Conservation (phyloP, 2,797 vertebrate genomes). For the Coluber constrictor region DNA sequence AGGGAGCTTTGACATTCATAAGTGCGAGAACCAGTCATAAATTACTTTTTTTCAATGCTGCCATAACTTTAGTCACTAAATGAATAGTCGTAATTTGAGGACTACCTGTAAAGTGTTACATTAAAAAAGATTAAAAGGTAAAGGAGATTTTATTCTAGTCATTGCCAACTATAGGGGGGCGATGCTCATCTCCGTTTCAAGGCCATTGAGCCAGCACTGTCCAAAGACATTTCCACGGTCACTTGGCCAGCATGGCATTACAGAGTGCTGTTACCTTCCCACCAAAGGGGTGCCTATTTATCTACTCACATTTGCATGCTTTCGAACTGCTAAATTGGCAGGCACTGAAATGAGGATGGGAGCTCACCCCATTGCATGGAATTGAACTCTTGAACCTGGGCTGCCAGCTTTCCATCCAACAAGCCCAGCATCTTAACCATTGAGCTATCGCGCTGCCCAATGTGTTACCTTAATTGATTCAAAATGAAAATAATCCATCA, state of each 20-base stretch:
- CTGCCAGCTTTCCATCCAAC: neutral
- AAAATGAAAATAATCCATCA: neutral
- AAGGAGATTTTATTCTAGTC: neutral
- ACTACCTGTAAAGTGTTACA: neutral
- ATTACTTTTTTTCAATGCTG: neutral
- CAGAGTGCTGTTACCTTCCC: too few species aligned
- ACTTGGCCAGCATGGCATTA: neutral
- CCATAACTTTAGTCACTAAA: neutral
- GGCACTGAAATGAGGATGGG: neutral
- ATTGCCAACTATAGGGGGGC: neutral
- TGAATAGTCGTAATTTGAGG: neutral
- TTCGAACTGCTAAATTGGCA: neutral
- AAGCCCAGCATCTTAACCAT: neutral
- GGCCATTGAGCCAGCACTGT: neutral
- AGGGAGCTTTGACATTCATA: neutral
- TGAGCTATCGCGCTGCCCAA: fast-evolving
- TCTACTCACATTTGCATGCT: neutral
- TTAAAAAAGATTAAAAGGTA: neutral
- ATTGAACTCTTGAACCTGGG: neutral
- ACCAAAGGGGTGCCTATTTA: neutral
- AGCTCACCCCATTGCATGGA: neutral
- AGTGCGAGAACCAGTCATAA: neutral
- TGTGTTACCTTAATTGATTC: neutral
- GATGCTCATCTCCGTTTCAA: neutral
- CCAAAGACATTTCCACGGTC: neutral